These are phyloP conservation scores for Coptodon bakossiorum DNA, from an alignment of 2,113 vertebrate species.

Conservation along the genomic window DNA sequence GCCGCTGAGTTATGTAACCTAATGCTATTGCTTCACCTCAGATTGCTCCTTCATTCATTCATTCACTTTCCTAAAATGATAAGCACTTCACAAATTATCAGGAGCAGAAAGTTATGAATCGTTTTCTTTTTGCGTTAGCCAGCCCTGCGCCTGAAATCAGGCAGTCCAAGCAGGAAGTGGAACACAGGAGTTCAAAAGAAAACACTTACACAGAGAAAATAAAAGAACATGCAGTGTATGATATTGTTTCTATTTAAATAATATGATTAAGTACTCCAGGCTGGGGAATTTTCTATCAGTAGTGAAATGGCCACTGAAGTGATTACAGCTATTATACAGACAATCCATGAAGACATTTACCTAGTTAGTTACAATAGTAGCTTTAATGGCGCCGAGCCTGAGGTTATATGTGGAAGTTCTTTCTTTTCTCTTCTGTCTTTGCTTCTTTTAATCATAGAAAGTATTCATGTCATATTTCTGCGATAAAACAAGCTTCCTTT, in stretches of 20 bases:
- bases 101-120: not conserved
- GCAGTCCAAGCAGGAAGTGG: not conserved
- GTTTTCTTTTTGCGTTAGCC: not conserved
- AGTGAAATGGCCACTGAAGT: not conserved
- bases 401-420: not conserved
- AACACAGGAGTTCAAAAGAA: not conserved
- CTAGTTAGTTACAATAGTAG: not conserved
- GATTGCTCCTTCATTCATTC: not conserved
- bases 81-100: not conserved
- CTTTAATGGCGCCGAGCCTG: not conserved
- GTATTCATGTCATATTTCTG: not conserved
- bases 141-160: not conserved
- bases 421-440: not conserved
- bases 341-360: not conserved
- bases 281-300: not conserved
- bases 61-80: not conserved
- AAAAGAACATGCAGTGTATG: not conserved
- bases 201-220: not conserved
- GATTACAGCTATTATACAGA: not conserved
- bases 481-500: not conserved
- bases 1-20: not conserved
- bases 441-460: not conserved
- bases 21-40: not conserved
- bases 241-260: not conserved
- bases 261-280: not conserved